These are phyloP conservation scores for Acrocera orbiculus DNA, from an alignment of 2,888 invertebrate species.

Conservation along the genomic window DNA sequence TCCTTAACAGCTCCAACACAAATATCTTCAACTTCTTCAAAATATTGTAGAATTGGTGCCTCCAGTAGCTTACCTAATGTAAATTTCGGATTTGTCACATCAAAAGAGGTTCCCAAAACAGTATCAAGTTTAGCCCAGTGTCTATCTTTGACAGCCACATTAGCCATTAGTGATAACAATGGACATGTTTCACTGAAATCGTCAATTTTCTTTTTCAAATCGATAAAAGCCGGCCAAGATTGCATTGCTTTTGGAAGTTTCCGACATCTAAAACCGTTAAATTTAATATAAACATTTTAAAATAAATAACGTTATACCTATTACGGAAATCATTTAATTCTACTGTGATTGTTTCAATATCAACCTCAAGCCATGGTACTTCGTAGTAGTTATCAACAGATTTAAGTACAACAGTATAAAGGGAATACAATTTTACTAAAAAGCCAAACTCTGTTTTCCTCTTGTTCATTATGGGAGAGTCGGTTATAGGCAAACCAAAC, in stretches of 20 bases:
- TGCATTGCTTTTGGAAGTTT: conserved; percentile 70
- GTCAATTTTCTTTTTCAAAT: conserved; percentile 73
- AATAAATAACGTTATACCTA: conserved; percentile 33
- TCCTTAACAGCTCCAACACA: conserved; percentile 82
- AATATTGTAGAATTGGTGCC: conserved; percentile 61
- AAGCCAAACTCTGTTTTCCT: conserved; percentile 72
- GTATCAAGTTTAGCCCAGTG: conserved; percentile 51
- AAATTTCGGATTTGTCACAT: conserved; percentile 63
- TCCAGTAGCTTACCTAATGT: conserved; percentile 66
- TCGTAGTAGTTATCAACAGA: conserved; percentile 76
- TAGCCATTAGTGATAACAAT: conserved; percentile 70
- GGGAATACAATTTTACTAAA: conserved; percentile 58
- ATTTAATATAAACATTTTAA: not conserved
- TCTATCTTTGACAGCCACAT: conserved; percentile 65
- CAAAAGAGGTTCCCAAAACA: conserved; percentile 45
- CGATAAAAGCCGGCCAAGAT: conserved; percentile 74
- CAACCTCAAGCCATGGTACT: conserved; percentile 65
- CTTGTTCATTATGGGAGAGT: conserved; percentile 61
- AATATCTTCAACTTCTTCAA: conserved; percentile 83
- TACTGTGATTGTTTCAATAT: conserved; percentile 61
- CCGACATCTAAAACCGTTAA: conserved; percentile 42
- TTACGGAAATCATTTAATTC: conserved; percentile 71
- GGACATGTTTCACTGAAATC: conserved; percentile 82
- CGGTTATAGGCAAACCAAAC: conserved; percentile 67
- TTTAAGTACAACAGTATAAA: conserved; percentile 67